phyloP scores from a whole-genome alignment of 2,113 vertebrate genomes.

The Orientallactaga bullata region DNA sequence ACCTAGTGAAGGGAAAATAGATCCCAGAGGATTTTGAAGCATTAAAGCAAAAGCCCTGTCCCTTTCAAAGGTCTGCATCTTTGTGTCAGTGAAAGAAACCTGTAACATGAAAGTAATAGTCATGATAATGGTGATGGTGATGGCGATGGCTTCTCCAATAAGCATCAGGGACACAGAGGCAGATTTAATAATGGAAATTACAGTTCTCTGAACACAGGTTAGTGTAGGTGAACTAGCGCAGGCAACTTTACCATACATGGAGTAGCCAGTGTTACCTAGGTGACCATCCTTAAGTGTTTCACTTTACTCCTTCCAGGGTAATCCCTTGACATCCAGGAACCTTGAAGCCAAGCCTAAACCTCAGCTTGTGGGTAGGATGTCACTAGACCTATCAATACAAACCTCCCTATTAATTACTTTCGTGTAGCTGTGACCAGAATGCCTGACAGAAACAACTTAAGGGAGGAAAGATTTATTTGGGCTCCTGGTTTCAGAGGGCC shows the following conservation, averaged over 20 bases:
- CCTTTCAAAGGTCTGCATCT: slow-evolving; percentile 54
- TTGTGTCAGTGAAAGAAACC: slow-evolving; percentile 53
- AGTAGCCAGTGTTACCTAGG: neutral
- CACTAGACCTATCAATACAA: neutral
- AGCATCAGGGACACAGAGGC: neutral
- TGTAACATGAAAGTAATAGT: slow-evolving; percentile 22
- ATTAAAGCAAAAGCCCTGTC: slow-evolving; percentile 68
- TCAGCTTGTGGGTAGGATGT: neutral
- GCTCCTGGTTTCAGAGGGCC: neutral
- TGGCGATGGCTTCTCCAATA: neutral
- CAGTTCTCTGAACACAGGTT: neutral
- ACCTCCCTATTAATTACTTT: neutral
- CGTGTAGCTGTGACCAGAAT: neutral
- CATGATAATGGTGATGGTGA: neutral
- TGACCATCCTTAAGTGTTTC: neutral
- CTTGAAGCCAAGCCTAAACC: neutral
- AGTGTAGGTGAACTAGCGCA: neutral
- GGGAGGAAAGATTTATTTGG: neutral
- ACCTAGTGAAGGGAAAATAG: slow-evolving; percentile 71
- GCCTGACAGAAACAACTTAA: neutral
- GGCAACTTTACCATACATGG: neutral
- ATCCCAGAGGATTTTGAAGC: slow-evolving; percentile 72
- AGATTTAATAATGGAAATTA: slow-evolving; percentile 29
- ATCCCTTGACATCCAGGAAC: neutral
- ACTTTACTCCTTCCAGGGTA: neutral